These are phyloP conservation scores for Lasioglossum figueresi DNA, from an alignment of 2,888 invertebrate species.

Conservation along the genomic window DNA sequence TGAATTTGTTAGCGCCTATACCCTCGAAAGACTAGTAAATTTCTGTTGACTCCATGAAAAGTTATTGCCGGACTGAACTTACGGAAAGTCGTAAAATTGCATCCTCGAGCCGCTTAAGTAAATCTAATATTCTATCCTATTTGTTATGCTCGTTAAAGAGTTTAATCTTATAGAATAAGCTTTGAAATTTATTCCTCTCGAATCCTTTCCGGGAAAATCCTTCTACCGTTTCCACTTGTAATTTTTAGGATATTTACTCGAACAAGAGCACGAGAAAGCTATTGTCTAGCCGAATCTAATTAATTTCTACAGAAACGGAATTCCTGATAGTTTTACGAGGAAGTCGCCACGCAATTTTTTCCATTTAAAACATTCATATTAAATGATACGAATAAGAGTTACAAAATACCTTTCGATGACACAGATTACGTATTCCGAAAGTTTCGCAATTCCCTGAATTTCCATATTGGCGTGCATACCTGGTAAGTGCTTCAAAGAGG, in stretches of 20 bases:
- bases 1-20: background rate
- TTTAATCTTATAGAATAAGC: background rate
- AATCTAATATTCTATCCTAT: background rate
- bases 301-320: background rate
- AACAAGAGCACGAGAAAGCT: background rate
- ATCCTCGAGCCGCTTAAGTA: background rate
- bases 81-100: background rate
- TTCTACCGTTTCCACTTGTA: background rate
- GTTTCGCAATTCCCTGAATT: background rate
- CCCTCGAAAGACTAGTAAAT: background rate
- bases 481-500: background rate
- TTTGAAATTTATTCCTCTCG: background rate
- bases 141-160: background rate
- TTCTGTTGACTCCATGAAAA: background rate
- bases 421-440: background rate
- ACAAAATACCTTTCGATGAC: too few species aligned
- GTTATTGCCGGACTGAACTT: background rate
- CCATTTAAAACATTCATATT: too few species aligned
- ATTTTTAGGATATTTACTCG: background rate
- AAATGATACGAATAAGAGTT: too few species aligned
- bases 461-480: background rate
- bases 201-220: background rate
- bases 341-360: background rate
- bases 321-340: background rate
- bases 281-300: background rate